These are phyloP conservation scores for Onychomys torridus DNA, from an alignment of 2,797 vertebrate genomes.

Conservation along the genomic window DNA sequence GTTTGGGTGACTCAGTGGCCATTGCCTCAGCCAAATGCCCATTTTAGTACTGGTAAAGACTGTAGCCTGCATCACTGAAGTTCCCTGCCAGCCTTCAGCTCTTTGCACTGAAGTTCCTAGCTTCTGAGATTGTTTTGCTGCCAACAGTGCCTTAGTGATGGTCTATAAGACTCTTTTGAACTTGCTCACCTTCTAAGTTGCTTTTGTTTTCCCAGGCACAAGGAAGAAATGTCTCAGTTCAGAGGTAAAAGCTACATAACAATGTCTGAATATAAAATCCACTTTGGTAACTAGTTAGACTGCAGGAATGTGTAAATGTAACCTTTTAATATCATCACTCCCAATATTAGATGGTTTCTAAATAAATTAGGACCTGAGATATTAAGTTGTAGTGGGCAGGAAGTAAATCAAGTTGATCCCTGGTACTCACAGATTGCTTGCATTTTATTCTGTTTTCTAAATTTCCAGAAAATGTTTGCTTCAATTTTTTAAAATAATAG, in stretches of 20 bases:
- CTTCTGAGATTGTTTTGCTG: background rate
- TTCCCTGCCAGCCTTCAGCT: background rate
- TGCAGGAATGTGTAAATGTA: background rate
- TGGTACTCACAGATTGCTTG: background rate
- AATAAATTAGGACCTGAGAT: slow-evolving; percentile 16
- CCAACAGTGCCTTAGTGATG: background rate
- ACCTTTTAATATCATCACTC: background rate
- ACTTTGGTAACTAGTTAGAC: background rate
- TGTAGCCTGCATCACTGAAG: background rate
- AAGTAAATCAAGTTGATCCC: background rate
- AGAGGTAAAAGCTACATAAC: background rate
- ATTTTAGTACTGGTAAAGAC: background rate
- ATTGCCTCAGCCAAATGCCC: background rate
- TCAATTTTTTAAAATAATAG: background rate
- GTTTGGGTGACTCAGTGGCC: background rate
- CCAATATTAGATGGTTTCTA: background rate
- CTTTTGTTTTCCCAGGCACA: background rate
- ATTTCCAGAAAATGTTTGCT: background rate
- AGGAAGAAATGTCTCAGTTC: background rate
- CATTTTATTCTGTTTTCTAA: background rate
- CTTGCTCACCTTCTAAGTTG: background rate
- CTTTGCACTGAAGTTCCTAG: background rate
- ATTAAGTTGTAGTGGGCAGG: background rate
- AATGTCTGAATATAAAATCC: background rate
- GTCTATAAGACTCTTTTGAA: background rate